These are phyloP conservation scores for Ladona fulva DNA, from an alignment of 1,140 invertebrate species.

Conservation along the genomic window DNA sequence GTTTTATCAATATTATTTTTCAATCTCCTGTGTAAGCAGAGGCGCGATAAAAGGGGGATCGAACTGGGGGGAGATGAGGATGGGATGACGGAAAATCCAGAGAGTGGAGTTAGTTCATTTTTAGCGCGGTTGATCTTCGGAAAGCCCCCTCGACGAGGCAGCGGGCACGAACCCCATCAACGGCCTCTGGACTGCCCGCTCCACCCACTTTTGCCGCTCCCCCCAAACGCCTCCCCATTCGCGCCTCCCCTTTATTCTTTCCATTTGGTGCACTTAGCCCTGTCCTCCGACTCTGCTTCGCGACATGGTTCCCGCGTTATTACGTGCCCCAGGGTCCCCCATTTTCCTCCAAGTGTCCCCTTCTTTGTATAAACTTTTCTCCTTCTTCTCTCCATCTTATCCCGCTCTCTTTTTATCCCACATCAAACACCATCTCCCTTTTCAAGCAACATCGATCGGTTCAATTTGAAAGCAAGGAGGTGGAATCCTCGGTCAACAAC, in stretches of 20 bases:
- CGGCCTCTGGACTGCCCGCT: too few species aligned
- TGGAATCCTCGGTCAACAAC: too few species aligned
- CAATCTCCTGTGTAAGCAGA: slow-evolving; percentile 17
- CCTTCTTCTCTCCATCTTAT: not conserved
- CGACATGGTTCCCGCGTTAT: too few species aligned
- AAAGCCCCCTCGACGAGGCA: not conserved
- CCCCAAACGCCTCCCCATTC: not conserved
- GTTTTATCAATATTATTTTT: slow-evolving; percentile 24
- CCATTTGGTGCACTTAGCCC: not conserved
- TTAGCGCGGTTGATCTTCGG: not conserved
- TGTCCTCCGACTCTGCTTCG: too few species aligned
- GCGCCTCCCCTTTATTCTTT: not conserved
- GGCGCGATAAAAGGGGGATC: not conserved
- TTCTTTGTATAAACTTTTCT: too few species aligned
- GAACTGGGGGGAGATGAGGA: not conserved
- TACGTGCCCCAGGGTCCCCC: too few species aligned
- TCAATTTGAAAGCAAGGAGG: too few species aligned
- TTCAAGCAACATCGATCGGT: not conserved
- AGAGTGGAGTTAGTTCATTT: not conserved
- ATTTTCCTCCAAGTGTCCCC: too few species aligned
- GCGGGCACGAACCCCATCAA: not conserved
- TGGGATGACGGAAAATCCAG: not conserved
- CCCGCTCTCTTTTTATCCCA: not conserved
- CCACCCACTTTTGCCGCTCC: not conserved
- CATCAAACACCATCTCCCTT: not conserved